Evolutionary conservation across 1,140 invertebrate genomes (phyloP).

Genomic region (Callitettix versicolor): DNA sequence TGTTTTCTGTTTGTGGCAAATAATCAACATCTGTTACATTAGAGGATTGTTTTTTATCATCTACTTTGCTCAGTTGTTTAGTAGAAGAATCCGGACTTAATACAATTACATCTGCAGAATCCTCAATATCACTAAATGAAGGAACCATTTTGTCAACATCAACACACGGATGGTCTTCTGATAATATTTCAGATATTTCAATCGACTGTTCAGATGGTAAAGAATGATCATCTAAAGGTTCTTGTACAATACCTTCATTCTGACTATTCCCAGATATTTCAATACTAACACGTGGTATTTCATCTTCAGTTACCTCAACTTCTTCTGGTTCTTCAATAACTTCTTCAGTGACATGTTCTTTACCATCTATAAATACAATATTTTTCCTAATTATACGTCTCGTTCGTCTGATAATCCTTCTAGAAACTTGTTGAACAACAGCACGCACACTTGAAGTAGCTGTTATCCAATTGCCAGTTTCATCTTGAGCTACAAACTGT

Average conservation of each 20-base stretch:
- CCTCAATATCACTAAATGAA: no score
- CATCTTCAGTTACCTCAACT: constrained; percentile 62
- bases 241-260: constrained; percentile 6
- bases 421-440: constrained; percentile 67
- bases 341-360: constrained; percentile 71
- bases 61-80: no score
- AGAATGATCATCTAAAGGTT: constrained; percentile 12
- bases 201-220: constrained; percentile 14
- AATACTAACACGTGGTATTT: constrained; percentile 57
- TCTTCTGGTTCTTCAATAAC: constrained; percentile 72
- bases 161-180: background rate
- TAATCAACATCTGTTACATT: no score
- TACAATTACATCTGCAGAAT: no score
- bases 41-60: no score
- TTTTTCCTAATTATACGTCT: constrained; percentile 55
- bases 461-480: constrained; percentile 30
- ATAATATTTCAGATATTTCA: constrained; percentile 17
- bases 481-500: background rate
- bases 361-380: constrained; percentile 66
- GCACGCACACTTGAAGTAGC: constrained; percentile 54
- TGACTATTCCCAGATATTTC: constrained; percentile 44
- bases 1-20: no score
- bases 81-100: no score
- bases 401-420: constrained; percentile 59
- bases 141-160: no score